phyloP scores from a whole-genome alignment of 2,888 invertebrate genomes.

The Artemia sinica region DNA sequence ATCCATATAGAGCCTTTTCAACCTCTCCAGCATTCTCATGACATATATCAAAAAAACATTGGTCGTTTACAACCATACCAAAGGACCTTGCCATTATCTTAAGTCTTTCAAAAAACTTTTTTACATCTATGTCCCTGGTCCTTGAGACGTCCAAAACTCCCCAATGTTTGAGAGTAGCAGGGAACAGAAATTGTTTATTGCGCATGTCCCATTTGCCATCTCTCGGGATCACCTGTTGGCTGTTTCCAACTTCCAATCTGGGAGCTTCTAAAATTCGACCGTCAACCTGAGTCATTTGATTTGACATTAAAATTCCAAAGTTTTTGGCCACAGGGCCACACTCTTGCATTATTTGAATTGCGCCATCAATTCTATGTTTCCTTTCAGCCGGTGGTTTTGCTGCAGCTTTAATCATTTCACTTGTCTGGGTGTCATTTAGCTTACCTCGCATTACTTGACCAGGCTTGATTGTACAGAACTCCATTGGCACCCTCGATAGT shows the following conservation, averaged over 20 bases:
- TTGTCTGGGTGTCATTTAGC: conserved; percentile 61
- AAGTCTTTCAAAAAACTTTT: conserved; percentile 20
- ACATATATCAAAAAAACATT: conserved; percentile 30
- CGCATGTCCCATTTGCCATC: too few relatives aligned
- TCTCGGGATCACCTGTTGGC: too few relatives aligned
- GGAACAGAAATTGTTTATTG: too few relatives aligned
- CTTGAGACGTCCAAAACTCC: too few relatives aligned
- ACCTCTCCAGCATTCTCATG: conserved; percentile 46
- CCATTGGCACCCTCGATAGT: conserved; percentile 60
- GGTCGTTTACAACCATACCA: conserved; percentile 24
- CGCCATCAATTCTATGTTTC: conserved; percentile 57
- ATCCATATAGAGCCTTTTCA: conserved; percentile 44
- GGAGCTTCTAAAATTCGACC: too few relatives aligned
- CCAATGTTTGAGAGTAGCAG: too few relatives aligned
- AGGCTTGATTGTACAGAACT: conserved; percentile 56
- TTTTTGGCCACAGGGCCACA: background rate
- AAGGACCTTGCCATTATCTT: conserved; percentile 17
- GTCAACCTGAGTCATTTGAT: background rate
- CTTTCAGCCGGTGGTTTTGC: conserved; percentile 61
- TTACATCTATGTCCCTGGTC: too few relatives aligned
- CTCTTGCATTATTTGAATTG: conserved; percentile 37
- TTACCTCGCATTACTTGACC: conserved; percentile 65
- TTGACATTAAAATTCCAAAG: background rate
- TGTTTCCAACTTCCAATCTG: too few relatives aligned
- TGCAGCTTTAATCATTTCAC: conserved; percentile 66